phyloP scores from a whole-genome alignment of 1,140 invertebrate genomes.

The Plectus sambesii region DNA sequence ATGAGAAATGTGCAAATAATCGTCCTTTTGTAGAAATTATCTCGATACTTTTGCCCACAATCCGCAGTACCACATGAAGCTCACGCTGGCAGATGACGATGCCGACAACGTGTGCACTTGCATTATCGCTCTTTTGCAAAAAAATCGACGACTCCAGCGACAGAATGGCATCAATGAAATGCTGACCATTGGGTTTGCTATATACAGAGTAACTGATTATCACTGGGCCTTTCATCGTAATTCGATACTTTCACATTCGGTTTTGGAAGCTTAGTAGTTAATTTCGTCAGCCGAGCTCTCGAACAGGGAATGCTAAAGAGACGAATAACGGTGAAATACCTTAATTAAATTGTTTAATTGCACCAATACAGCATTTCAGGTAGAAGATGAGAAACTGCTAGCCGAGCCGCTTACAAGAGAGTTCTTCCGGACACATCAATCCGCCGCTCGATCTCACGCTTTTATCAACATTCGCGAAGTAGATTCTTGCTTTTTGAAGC shows the following conservation, averaged over 20 bases:
- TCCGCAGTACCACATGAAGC: conserved; percentile 85
- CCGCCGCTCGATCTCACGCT: conserved; percentile 72
- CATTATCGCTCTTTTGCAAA: conserved; percentile 70
- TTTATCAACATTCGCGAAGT: conserved; percentile 73
- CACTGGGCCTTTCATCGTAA: no score
- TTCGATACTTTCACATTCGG: no score
- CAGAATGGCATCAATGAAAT: conserved; percentile 76
- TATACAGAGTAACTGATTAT: conserved; percentile 62
- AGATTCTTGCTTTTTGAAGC: conserved; percentile 75
- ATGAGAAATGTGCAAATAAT: no score
- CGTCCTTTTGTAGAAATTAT: conserved; percentile 20
- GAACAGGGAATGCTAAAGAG: no score
- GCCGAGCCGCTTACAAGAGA: conserved; percentile 70
- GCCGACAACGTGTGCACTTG: conserved; percentile 69
- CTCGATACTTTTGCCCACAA: conserved; percentile 83
- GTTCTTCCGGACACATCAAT: conserved; percentile 92
- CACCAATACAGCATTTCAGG: no score
- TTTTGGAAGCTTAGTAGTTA: no score
- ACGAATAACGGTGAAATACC: no score
- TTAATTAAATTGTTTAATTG: no score
- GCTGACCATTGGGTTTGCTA: conserved; percentile 88
- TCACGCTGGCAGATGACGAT: conserved; percentile 65
- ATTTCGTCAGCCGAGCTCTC: no score
- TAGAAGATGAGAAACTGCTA: conserved; percentile 55
- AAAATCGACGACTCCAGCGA: conserved; percentile 74